These are phyloP conservation scores for Cheumatopsyche charites DNA, from an alignment of 1,140 invertebrate species.

Conservation along the genomic window DNA sequence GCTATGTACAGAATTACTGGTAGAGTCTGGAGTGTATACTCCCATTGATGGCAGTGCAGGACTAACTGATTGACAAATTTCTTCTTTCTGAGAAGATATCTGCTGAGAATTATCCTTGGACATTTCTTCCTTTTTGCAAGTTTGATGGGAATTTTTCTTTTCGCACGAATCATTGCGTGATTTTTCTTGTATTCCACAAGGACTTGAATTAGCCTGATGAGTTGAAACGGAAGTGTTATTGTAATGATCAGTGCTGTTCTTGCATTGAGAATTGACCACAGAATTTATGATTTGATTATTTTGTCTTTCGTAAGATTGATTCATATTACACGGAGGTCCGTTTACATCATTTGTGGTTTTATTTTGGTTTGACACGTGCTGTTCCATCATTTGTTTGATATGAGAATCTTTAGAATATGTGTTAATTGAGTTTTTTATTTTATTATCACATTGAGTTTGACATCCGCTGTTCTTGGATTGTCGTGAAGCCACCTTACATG, in stretches of 20 bases:
- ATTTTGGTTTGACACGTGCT: slow-evolving; percentile 50
- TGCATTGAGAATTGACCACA: slow-evolving; percentile 40
- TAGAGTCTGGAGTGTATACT: slow-evolving; percentile 83
- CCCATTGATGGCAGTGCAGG: slow-evolving; percentile 77
- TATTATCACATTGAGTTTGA: slow-evolving; percentile 59
- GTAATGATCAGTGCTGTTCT: slow-evolving; percentile 54
- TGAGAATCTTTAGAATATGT: slow-evolving; percentile 51
- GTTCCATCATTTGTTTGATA: slow-evolving; percentile 59
- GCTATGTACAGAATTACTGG: slow-evolving; percentile 83
- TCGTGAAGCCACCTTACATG: slow-evolving; percentile 55
- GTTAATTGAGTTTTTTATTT: slow-evolving; percentile 48
- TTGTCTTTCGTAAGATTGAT: slow-evolving; percentile 41
- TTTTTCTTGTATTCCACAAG: slow-evolving; percentile 51
- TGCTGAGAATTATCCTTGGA: slow-evolving; percentile 52
- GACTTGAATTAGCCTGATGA: slow-evolving; percentile 53
- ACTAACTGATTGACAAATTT: slow-evolving; percentile 63
- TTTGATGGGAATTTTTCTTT: slow-evolving; percentile 63
- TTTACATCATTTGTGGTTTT: slow-evolving; percentile 30
- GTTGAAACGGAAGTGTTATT: slow-evolving; percentile 55
- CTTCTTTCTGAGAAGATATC: slow-evolving; percentile 54
- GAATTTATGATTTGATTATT: slow-evolving; percentile 40
- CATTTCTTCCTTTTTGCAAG: slow-evolving; percentile 60
- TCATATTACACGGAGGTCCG: slow-evolving; percentile 22
- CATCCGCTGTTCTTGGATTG: slow-evolving; percentile 60
- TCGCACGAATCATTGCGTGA: slow-evolving; percentile 54